Evolutionary conservation across 2,797 vertebrate genomes (phyloP).

Genomic region (Sebastes steindachneri): DNA sequence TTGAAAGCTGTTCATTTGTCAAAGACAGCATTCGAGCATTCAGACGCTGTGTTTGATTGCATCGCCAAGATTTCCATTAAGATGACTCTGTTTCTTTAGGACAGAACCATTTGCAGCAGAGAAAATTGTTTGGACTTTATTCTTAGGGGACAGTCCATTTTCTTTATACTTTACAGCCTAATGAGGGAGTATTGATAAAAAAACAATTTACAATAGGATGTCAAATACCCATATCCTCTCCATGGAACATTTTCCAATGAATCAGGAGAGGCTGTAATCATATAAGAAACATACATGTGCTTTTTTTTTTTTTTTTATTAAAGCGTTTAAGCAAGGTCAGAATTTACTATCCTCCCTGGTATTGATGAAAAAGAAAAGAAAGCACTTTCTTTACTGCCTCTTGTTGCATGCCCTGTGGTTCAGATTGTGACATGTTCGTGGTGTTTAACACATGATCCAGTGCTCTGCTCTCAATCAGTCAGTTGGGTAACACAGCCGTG

Average conservation of each 20-base stretch:
- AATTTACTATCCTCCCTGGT: background rate
- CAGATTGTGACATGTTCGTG: background rate
- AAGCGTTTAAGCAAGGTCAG: background rate
- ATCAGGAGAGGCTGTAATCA: background rate
- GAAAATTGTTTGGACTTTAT: background rate
- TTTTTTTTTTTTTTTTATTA: background rate
- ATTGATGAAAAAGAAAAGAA: background rate
- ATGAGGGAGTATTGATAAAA: background rate
- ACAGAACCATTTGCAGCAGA: background rate
- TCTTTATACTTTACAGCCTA: background rate
- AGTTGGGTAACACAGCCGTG: slow-evolving; percentile 19
- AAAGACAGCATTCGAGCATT: background rate
- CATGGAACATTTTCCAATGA: background rate
- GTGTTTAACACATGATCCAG: background rate
- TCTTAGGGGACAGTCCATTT: background rate
- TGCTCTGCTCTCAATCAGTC: background rate
- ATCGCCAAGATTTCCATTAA: background rate
- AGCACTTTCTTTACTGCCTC: background rate
- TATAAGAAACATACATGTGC: background rate
- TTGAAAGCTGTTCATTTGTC: slow-evolving; percentile 7
- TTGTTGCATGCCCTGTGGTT: background rate
- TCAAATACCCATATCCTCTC: background rate
- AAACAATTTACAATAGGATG: background rate
- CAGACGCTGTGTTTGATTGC: background rate
- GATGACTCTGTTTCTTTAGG: background rate